Evolutionary conservation across 2,113 vertebrate genomes (phyloP).

Genomic region (Eudyptes chrysolophus): DNA sequence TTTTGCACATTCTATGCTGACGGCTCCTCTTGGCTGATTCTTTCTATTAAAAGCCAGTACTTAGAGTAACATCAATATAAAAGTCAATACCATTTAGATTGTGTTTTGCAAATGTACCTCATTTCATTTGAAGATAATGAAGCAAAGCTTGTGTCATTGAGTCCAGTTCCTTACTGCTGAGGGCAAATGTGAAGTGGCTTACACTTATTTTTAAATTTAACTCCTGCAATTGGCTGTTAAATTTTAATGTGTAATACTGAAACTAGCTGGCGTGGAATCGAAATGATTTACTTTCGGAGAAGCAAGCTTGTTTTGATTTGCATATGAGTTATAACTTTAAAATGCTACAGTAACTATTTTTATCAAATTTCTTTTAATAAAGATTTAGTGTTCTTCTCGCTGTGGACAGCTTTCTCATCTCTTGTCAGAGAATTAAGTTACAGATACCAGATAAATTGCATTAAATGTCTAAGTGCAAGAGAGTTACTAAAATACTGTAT

Average conservation of each 20-base stretch:
- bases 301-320: neutral
- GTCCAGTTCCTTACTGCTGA: neutral
- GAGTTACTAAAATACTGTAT: neutral
- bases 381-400: neutral
- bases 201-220: neutral
- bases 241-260: neutral
- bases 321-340: neutral
- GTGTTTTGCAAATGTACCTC: neutral
- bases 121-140: neutral
- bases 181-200: neutral
- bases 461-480: neutral
- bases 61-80: neutral
- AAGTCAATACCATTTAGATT: neutral
- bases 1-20: neutral
- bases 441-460: neutral
- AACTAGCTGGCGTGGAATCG: neutral
- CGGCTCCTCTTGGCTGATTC: neutral
- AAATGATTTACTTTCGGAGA: neutral
- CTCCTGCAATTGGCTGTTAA: neutral
- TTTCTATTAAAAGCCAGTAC: neutral
- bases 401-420: neutral
- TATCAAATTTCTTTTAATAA: neutral
- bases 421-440: neutral
- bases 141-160: neutral
- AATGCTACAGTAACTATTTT: neutral